Conservation (phyloP, 2,113 vertebrate species). For the Phocoena sinus region DNA sequence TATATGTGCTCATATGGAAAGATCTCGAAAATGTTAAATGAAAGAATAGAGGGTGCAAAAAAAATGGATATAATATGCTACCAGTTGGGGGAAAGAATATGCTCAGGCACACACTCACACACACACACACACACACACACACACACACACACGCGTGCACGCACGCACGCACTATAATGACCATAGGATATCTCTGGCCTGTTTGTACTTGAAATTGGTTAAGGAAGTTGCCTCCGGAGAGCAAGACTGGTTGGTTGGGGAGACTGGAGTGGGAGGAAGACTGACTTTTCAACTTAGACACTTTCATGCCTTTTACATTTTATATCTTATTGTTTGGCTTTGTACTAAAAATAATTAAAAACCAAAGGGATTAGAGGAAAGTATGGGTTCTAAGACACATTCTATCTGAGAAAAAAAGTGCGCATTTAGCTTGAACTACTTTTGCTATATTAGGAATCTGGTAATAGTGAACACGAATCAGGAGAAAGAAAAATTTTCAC, state of each 20-base stretch:
- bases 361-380: background rate
- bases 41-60: background rate
- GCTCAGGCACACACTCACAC: accelerated
- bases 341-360: background rate
- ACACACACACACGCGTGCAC: background rate
- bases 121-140: accelerated
- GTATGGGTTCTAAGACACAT: background rate
- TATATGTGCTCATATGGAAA: background rate
- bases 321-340: background rate
- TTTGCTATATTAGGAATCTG: background rate
- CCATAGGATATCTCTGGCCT: background rate
- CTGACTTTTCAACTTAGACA: background rate
- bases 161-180: background rate
- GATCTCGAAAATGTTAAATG: background rate
- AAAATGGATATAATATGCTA: background rate
- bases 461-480: background rate
- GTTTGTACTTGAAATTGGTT: background rate
- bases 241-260: background rate
- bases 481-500: background rate
- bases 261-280: background rate
- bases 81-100: background rate
- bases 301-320: background rate
- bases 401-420: background rate
- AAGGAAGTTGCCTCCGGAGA: background rate
- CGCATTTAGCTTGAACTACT: background rate